phyloP scores from a whole-genome alignment of 1,140 invertebrate species.

The Aphelenchoides fujianensis region DNA sequence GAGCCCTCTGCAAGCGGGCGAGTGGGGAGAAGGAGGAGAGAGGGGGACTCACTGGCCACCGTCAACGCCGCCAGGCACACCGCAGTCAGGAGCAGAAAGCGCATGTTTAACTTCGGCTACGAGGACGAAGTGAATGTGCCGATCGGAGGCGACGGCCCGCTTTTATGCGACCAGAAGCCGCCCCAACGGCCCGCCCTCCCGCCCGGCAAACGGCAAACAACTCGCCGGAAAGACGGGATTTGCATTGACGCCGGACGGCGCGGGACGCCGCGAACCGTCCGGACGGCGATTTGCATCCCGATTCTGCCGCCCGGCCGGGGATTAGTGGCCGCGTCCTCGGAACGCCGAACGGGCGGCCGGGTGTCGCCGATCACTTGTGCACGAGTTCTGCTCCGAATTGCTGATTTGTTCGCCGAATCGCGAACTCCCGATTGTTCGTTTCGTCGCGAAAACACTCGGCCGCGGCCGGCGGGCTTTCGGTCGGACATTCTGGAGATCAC shows the following conservation, averaged over 20 bases:
- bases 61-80: not conserved
- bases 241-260: not conserved
- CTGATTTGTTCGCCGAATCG: too few species aligned
- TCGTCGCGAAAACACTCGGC: too few species aligned
- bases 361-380: too few species aligned
- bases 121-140: not conserved
- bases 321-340: too few species aligned
- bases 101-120: not conserved
- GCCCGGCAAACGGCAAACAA: not conserved
- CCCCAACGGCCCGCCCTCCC: not conserved
- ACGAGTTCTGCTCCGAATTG: too few species aligned
- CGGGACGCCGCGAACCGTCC: too few species aligned
- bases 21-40: not conserved
- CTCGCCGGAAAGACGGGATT: not conserved
- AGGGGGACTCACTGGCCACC: not conserved
- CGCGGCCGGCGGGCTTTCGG: too few species aligned
- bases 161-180: slow-evolving; percentile 1
- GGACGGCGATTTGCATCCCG: too few species aligned
- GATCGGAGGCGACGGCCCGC: not conserved
- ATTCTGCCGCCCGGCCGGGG: too few species aligned
- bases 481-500: too few species aligned
- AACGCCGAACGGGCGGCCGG: too few species aligned
- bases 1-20: not conserved
- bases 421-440: too few species aligned
- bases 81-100: not conserved